Conservation (phyloP, 2,888 invertebrate genomes). For the Volucella bombylans region DNA sequence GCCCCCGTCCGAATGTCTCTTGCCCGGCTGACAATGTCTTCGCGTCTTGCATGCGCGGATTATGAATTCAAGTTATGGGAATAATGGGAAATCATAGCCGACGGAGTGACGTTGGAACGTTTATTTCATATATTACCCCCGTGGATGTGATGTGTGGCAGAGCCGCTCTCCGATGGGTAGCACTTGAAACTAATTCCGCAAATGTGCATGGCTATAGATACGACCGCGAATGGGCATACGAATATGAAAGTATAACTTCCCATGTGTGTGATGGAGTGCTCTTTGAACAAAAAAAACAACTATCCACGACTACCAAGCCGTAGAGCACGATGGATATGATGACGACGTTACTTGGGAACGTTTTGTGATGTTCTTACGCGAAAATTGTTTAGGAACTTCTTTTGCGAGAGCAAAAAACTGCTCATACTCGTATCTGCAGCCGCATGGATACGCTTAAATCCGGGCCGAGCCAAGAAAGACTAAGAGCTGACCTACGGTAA, state of each 20-base stretch:
- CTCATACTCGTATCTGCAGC: constrained; percentile 49
- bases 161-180: constrained; percentile 61
- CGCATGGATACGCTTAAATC: constrained; percentile 62
- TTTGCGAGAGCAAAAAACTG: constrained; percentile 36
- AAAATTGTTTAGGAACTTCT: constrained; percentile 71
- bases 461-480: constrained; percentile 12
- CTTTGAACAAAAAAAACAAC: constrained; percentile 23
- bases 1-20: constrained; percentile 7
- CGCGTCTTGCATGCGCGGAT: constrained; percentile 64
- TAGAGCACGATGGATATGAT: neutral
- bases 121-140: constrained; percentile 73
- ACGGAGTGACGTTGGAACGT: constrained; percentile 61
- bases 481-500: constrained; percentile 70
- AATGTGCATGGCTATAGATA: constrained; percentile 61
- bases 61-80: constrained; percentile 74
- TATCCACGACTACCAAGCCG: constrained; percentile 39
- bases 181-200: constrained; percentile 73
- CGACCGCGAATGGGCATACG: neutral
- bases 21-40: neutral
- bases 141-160: constrained; percentile 67
- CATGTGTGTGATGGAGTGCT: constrained; percentile 61
- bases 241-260: neutral
- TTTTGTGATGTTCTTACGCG: constrained; percentile 69
- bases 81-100: constrained; percentile 73
- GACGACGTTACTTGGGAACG: constrained; percentile 64